Evolutionary conservation across 2,113 vertebrate genomes (phyloP).

Genomic region (Muntiacus reevesi): DNA sequence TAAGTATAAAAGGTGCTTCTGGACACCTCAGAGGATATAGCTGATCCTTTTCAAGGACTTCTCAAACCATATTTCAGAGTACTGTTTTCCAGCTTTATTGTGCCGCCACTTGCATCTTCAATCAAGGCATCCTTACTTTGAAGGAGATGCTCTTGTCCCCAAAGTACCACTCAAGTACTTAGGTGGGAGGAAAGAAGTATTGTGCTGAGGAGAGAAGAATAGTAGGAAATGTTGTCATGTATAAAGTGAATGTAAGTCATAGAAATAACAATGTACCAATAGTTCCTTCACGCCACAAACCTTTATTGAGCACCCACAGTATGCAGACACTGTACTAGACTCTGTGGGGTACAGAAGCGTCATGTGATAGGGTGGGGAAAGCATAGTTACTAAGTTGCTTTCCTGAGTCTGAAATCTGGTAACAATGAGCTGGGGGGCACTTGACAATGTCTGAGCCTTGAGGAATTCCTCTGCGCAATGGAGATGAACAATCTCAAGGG

Average conservation of each 20-base stretch:
- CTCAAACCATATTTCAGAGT: not conserved
- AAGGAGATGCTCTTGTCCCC: not conserved
- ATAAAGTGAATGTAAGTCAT: not conserved
- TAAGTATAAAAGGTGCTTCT: not conserved
- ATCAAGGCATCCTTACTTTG: not conserved
- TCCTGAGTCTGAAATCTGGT: not conserved
- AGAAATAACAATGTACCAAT: not conserved
- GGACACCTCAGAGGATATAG: not conserved
- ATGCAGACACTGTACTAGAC: not conserved
- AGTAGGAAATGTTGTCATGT: not conserved
- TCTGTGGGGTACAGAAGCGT: not conserved
- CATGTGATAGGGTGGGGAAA: rapidly evolving
- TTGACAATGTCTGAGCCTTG: not conserved
- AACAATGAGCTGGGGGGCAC: not conserved
- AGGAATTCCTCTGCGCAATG: not conserved
- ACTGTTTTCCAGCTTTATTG: not conserved
- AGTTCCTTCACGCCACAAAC: not conserved
- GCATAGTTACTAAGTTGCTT: too few relatives aligned
- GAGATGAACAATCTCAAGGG: not conserved
- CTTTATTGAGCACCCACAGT: not conserved
- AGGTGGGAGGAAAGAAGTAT: not conserved
- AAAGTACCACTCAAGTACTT: not conserved
- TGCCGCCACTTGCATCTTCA: not conserved
- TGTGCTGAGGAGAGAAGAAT: not conserved
- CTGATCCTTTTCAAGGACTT: not conserved